phyloP scores from a whole-genome alignment of 2,888 invertebrate species.

The Horisme vitalbata region DNA sequence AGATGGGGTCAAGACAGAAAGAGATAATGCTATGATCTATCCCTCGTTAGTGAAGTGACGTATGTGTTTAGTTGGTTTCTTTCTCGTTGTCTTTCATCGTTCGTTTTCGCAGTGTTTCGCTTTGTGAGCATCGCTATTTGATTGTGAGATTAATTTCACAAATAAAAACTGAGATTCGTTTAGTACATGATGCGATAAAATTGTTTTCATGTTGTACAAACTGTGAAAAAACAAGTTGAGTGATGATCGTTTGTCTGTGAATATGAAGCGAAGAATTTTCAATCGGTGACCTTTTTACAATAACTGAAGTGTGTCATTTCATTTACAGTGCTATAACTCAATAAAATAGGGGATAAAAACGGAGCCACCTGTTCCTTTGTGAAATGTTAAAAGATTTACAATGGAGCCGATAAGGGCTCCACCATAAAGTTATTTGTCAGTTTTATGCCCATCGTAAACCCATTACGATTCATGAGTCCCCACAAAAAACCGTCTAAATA shows the following conservation, averaged over 20 bases:
- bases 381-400: slow-evolving; percentile 62
- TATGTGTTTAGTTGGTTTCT: slow-evolving; percentile 31
- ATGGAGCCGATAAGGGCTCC: slow-evolving; percentile 77
- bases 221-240: slow-evolving; percentile 18
- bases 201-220: not conserved
- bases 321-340: slow-evolving; percentile 49
- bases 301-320: slow-evolving; percentile 57
- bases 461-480: slow-evolving; percentile 65
- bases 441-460: slow-evolving; percentile 66
- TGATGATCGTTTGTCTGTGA: slow-evolving; percentile 36
- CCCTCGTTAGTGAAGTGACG: slow-evolving; percentile 1
- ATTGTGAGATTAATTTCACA: slow-evolving; percentile 36
- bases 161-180: slow-evolving; percentile 17
- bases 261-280: slow-evolving; percentile 62
- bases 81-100: slow-evolving; percentile 60
- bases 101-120: slow-evolving; percentile 69
- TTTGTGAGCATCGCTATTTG: slow-evolving; percentile 54
- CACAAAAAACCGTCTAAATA: slow-evolving; percentile 58
- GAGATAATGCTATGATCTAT: too few species aligned
- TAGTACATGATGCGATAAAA: not conserved
- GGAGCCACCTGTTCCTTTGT: slow-evolving; percentile 58
- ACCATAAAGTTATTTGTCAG: slow-evolving; percentile 71
- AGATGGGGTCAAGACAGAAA: not conserved
- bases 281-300: slow-evolving; percentile 71
- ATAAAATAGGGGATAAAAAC: slow-evolving; percentile 48